Base-by-base conservation (phyloP, 2,888 invertebrate species). In the Drosophila maculinotata region DNA sequence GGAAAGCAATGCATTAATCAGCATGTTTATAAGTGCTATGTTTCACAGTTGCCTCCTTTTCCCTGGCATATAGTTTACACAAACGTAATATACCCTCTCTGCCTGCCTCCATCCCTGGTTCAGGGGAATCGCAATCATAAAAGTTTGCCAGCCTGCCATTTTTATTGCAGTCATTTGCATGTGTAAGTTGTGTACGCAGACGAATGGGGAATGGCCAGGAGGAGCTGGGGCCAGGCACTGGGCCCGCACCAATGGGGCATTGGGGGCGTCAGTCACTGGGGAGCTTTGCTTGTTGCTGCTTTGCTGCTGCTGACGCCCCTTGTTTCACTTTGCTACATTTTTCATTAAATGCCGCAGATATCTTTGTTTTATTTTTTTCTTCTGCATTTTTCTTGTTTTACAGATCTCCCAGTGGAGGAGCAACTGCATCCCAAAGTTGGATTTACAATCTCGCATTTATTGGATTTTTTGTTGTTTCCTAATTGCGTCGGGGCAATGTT, bases 101-200 rank as follows among this genome's bases (percentile, higher is more conserved):
- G 25, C 9, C 10, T n/a, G 26, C 15, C 45, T 28, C 10, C 7
- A 20, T 31, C 20, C 20, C 4, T 26, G 35, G 47, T 44, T 38
- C 48, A 56, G 56, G 48, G 57, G 59, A 49, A 75, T 42, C 28
- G 76, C 72, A 82, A 80, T 80, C 85, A 80, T 68, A 82, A 80
- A 85, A 80, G 85, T 82, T 79, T 85, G 58, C 51, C 70, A 60
- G 80, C 48, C 69, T 63, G 59, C 75, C 78, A 64, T 68, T 78
- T 84, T 83, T 83, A 84, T 87, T 85, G 76, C 82, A 84, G 67
- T 76, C 73, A 84, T 83, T 83, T 84, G 73, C 87, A 84, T 84
- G 73, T 76, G 68, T 68, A 74, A 74, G 64, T 15, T 38, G 52
- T 26, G 28, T 36, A 39, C 49, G 38, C 15, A 31, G 39, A 6